A percentile compares a stretch with the other conserved stretches of the same genome.
Conservation (phyloP, 2,797 vertebrate species). For the Pantherophis vulpinus region DNA sequence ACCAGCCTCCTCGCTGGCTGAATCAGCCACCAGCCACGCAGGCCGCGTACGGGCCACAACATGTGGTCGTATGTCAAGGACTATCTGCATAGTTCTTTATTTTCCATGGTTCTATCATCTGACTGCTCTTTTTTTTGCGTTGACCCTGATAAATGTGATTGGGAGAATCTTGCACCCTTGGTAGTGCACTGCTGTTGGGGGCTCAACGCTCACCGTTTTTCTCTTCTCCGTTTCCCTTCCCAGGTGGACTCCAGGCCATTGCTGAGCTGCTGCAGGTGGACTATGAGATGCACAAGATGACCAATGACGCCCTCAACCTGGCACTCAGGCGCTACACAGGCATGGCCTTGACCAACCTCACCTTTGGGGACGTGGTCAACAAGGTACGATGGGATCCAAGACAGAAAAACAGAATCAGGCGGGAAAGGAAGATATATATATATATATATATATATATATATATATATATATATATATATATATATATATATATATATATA, state of each 20-base stretch:
- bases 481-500: too few species aligned
- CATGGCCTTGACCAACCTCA: conserved; percentile 97
- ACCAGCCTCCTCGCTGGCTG: too few species aligned
- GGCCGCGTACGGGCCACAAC: too few species aligned
- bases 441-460: too few species aligned
- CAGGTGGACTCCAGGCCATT: conserved; percentile 91
- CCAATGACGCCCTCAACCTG: conserved; percentile 90
- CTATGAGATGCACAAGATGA: conserved; percentile 88
- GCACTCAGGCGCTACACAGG: conserved; percentile 90
- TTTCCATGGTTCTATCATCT: background rate
- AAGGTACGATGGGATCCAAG: conserved; percentile 73
- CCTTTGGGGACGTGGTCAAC: conserved; percentile 94
- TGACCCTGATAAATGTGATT: background rate
- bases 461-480: too few species aligned
- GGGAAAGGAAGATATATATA: background rate
- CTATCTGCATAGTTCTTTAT: background rate
- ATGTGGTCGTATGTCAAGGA: background rate
- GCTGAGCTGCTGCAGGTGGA: conserved; percentile 92
- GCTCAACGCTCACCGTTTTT: too few species aligned
- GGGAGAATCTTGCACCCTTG: background rate
- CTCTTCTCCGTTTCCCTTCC: accelerated
- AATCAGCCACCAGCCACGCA: too few species aligned
- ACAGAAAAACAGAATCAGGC: too few species aligned
- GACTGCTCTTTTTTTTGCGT: background rate
- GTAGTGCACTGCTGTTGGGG: background rate